Evolutionary conservation across 2,888 invertebrate species (phyloP).

Genomic region (Agrotis exclamationis): DNA sequence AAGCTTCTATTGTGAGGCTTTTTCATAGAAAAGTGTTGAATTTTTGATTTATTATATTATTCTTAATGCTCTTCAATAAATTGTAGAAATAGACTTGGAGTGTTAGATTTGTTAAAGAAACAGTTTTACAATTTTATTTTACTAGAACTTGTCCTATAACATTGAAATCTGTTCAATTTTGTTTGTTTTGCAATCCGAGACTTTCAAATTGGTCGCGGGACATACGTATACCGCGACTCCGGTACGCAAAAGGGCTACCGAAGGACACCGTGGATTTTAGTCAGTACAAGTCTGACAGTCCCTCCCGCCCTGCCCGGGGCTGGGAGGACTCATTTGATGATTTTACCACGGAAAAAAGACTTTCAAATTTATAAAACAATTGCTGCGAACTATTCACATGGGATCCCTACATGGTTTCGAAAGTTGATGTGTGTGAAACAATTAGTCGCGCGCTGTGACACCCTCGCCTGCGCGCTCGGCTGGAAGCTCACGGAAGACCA

Average conservation of each 20-base stretch:
- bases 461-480: not conserved
- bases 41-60: not conserved
- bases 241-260: too few relatives aligned
- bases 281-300: too few relatives aligned
- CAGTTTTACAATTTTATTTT: not conserved
- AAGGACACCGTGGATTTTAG: too few relatives aligned
- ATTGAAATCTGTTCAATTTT: not conserved
- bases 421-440: not conserved
- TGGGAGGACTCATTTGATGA: too few relatives aligned
- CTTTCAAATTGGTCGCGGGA: too few relatives aligned
- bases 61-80: not conserved
- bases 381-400: not conserved
- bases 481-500: conserved; percentile 11
- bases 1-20: not conserved
- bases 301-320: too few relatives aligned
- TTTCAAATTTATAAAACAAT: not conserved
- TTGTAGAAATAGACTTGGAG: not conserved
- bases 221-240: too few relatives aligned
- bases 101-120: too few relatives aligned
- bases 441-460: not conserved
- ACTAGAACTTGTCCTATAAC: not conserved
- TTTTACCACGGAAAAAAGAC: too few relatives aligned
- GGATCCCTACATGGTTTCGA: too few relatives aligned
- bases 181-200: not conserved
- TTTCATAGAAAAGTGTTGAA: not conserved